These are phyloP conservation scores for Dryobates pubescens DNA, from an alignment of 2,797 vertebrate genomes.

Conservation along the genomic window DNA sequence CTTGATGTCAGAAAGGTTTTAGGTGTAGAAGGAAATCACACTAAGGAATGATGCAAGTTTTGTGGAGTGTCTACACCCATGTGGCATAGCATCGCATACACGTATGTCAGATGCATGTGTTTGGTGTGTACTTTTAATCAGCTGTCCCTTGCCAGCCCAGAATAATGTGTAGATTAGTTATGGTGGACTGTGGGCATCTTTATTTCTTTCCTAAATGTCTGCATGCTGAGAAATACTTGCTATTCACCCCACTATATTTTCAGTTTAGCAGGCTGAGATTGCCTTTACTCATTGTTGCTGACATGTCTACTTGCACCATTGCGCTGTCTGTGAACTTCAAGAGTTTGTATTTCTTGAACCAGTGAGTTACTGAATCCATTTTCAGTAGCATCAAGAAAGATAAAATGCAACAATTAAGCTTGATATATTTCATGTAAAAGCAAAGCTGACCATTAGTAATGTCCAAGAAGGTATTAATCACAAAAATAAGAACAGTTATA, in stretches of 20 bases:
- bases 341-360: not conserved
- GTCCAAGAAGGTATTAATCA: not conserved
- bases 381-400: not conserved
- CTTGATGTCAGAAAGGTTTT: not conserved
- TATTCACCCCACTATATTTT: not conserved
- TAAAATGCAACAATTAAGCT: not conserved
- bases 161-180: not conserved
- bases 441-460: not conserved
- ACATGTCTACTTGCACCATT: not conserved
- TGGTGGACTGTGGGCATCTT: not conserved
- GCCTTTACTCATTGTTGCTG: rapidly evolving
- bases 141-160: not conserved
- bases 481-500: not conserved
- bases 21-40: not conserved
- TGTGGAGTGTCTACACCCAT: not conserved
- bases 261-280: not conserved
- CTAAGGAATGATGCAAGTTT: not conserved
- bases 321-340: not conserved
- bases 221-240: not conserved
- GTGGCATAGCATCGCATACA: rapidly evolving
- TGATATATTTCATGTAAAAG: not conserved
- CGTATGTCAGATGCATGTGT: not conserved
- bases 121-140: not conserved
- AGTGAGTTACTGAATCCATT: not conserved
- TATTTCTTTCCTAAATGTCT: not conserved